These are phyloP conservation scores for Drosophila suboccidentalis DNA, from an alignment of 2,888 invertebrate species.

Conservation along the genomic window DNA sequence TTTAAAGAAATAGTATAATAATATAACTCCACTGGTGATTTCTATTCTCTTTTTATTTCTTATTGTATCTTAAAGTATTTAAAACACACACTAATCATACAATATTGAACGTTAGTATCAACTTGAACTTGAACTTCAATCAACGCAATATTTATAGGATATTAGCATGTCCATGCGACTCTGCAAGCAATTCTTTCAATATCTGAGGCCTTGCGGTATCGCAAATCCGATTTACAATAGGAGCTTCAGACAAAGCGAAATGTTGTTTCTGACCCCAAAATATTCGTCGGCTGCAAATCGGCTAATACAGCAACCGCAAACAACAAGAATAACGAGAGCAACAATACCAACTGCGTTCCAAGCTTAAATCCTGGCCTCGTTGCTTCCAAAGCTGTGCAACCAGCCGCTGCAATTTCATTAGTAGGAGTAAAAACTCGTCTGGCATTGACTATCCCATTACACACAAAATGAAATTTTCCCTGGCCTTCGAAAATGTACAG, in stretches of 20 bases:
- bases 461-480: constrained; percentile 22
- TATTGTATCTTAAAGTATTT: no score
- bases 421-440: constrained; percentile 19
- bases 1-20: not conserved
- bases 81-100: no score
- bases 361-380: constrained; percentile 18
- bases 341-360: constrained; percentile 12
- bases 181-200: not conserved
- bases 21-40: no score
- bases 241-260: constrained; percentile 31
- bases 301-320: constrained; percentile 20
- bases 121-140: no score
- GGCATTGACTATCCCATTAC: constrained; percentile 29
- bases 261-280: constrained; percentile 38
- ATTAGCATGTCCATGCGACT: not conserved
- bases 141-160: not conserved
- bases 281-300: constrained; percentile 29
- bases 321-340: constrained; percentile 4
- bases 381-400: constrained; percentile 29
- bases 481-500: not conserved
- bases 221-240: constrained; percentile 47
- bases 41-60: no score
- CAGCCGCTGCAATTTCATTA: constrained; percentile 55
- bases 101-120: no score
- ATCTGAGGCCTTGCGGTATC: not conserved